phyloP scores from a whole-genome alignment of 2,797 vertebrate species.

The Thamnophis elegans region DNA sequence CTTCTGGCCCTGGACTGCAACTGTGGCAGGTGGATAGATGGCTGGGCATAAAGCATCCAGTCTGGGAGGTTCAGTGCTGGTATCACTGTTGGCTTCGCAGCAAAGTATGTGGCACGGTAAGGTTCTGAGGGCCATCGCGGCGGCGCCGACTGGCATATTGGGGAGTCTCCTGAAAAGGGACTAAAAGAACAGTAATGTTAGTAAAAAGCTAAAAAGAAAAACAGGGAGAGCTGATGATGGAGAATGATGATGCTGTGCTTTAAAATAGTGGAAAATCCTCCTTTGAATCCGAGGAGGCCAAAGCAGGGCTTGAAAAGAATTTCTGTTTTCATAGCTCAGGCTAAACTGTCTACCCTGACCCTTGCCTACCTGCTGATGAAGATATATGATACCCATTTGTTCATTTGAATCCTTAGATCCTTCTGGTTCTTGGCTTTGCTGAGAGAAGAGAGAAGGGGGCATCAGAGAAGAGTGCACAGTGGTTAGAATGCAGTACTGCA shows the following conservation, averaged over 20 bases:
- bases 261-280: not conserved
- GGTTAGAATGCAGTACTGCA: no score
- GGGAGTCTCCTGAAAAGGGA: conserved; percentile 90
- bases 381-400: not conserved
- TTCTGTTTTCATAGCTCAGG: not conserved
- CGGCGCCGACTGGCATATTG: conserved; percentile 85
- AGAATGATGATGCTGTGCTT: not conserved
- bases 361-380: not conserved
- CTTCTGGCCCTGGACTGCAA: conserved; percentile 78
- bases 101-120: conserved; percentile 82
- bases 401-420: not conserved
- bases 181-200: conserved; percentile 56
- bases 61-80: conserved; percentile 89
- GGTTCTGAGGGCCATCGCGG: conserved; percentile 76
- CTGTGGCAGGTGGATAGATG: conserved; percentile 70
- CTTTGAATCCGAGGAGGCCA: not conserved
- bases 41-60: conserved; percentile 80
- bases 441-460: not conserved
- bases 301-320: not conserved
- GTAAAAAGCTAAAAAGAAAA: not conserved
- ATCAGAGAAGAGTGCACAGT: not conserved
- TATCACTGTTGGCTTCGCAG: conserved; percentile 90
- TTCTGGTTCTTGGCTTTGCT: not conserved
- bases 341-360: not conserved
- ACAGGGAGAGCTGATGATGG: not conserved